phyloP scores from a whole-genome alignment of 2,113 vertebrate species.

The Lepus americanus region DNA sequence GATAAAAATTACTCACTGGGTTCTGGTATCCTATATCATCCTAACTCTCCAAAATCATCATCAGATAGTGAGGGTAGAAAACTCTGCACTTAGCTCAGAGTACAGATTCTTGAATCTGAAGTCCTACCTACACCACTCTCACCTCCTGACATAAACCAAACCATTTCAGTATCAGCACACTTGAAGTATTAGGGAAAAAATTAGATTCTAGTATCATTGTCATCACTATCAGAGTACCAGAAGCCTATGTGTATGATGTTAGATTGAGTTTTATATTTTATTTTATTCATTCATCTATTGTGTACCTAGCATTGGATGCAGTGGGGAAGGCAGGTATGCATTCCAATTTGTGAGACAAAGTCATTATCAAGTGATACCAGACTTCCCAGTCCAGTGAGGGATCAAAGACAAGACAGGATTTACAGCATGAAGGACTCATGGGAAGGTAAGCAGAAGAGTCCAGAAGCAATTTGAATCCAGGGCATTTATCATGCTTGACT shows the following conservation, averaged over 20 bases:
- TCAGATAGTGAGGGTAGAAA: neutral
- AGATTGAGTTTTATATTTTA: neutral
- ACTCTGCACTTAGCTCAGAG: neutral
- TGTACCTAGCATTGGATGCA: neutral
- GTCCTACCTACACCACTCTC: neutral
- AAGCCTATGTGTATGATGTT: neutral
- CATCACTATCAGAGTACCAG: neutral
- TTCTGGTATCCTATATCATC: neutral
- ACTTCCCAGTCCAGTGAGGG: neutral
- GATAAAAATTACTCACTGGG: neutral
- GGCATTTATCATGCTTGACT: neutral
- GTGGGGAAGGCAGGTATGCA: neutral
- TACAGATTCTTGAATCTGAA: neutral
- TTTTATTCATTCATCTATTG: neutral
- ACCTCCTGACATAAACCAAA: neutral
- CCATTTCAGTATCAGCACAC: neutral
- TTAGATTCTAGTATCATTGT: neutral
- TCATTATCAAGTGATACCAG: conserved; percentile 6
- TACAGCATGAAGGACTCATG: neutral
- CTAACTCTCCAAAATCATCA: neutral
- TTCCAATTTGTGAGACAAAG: neutral
- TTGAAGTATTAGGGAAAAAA: neutral
- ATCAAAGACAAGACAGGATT: neutral
- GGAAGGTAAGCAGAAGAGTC: neutral
- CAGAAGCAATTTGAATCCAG: neutral